A percentile compares a stretch with the other conserved stretches of the same genome.
These are phyloP conservation scores for Pedionomus torquatus DNA, from an alignment of 2,113 vertebrate species.

Conservation along the genomic window DNA sequence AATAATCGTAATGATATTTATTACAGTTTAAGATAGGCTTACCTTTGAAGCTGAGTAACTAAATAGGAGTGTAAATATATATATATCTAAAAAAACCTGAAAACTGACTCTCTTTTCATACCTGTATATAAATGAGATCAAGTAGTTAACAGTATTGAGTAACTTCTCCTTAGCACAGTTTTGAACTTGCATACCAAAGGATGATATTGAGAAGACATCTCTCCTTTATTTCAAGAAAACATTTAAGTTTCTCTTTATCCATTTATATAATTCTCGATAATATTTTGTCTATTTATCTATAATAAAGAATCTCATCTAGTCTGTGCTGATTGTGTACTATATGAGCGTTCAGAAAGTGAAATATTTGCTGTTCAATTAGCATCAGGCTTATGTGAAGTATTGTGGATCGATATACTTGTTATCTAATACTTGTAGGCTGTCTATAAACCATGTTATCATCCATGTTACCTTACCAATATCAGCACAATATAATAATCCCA, in stretches of 20 bases:
- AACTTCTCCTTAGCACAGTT: background rate
- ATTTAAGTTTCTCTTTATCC: background rate
- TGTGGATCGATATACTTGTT: background rate
- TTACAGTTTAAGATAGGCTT: background rate
- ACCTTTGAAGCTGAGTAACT: background rate
- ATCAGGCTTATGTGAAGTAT: background rate
- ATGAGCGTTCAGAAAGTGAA: background rate
- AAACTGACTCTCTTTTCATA: background rate
- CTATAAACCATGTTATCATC: background rate
- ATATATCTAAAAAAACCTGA: background rate
- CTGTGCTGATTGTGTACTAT: background rate
- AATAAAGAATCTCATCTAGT: background rate
- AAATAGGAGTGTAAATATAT: background rate
- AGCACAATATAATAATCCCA: background rate
- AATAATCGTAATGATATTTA: background rate
- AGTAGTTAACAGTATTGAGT: background rate
- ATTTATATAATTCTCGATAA: background rate
- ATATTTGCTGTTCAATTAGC: background rate
- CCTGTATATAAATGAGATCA: background rate
- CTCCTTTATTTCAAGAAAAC: constrained; percentile 3
- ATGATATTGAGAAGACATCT: background rate
- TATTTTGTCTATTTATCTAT: background rate
- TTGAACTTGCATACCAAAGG: constrained; percentile 28
- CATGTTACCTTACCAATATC: background rate
- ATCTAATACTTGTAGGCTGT: background rate